Conservation (phyloP, 2,797 vertebrate species). For the Acestrorhynchus altus region DNA sequence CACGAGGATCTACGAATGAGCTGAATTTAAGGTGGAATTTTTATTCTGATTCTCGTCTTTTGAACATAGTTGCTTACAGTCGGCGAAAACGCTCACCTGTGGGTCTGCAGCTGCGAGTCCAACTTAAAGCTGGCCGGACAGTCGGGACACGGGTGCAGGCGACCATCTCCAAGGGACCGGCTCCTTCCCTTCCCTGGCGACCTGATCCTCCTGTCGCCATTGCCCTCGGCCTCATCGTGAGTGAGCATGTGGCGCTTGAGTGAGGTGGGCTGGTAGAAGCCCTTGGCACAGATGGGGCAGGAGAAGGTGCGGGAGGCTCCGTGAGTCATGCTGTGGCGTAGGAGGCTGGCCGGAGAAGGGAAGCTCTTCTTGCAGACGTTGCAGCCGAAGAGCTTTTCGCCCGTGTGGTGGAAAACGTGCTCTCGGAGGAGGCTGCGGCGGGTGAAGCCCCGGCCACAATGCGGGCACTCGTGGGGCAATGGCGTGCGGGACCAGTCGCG, state of each 20-base stretch:
- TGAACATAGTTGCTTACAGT: no score
- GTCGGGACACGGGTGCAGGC: constrained; percentile 81
- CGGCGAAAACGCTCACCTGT: constrained; percentile 72
- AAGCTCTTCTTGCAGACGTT: constrained; percentile 87
- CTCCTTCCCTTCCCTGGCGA: constrained; percentile 66
- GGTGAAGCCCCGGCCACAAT: constrained; percentile 90
- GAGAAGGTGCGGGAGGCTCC: constrained; percentile 82
- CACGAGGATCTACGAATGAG: no score
- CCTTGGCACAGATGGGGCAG: constrained; percentile 85
- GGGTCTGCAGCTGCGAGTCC: constrained; percentile 79
- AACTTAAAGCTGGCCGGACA: constrained; percentile 89
- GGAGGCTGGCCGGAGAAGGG: constrained; percentile 88
- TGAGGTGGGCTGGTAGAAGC: constrained; percentile 79
- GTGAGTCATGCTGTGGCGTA: constrained; percentile 90
- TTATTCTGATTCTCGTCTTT: no score
- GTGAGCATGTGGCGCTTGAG: constrained; percentile 85
- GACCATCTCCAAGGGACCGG: constrained; percentile 37
- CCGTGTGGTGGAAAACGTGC: constrained; percentile 90
- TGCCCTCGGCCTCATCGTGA: constrained; percentile 63
- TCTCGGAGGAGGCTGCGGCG: constrained; percentile 89
- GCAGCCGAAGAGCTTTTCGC: constrained; percentile 90
- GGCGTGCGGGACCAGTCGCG: constrained; percentile 74
- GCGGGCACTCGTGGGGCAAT: constrained; percentile 83
- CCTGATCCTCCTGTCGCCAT: constrained; percentile 8
- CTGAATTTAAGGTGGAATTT: no score